These are phyloP conservation scores for Nanorana parkeri DNA, from an alignment of 2,113 vertebrate species.

Conservation along the genomic window DNA sequence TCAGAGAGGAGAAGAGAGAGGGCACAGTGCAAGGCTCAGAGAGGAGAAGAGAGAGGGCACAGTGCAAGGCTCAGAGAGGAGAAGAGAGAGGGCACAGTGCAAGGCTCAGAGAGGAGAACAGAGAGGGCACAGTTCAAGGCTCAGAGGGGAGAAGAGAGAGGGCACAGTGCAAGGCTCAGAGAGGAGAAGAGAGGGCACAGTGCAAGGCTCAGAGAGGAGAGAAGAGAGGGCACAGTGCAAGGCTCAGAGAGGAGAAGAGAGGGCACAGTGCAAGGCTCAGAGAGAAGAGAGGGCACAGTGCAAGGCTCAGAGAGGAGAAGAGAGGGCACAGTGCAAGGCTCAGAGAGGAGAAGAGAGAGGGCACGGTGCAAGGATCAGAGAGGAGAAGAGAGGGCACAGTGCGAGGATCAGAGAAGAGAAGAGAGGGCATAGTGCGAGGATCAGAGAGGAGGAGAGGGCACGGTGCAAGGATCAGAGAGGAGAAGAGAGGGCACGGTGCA, in stretches of 20 bases:
- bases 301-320: not conserved
- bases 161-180: too few species aligned
- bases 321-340: not conserved
- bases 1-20: too few species aligned
- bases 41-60: not conserved
- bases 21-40: not conserved
- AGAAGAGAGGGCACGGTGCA: not conserved
- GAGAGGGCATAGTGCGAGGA: too few species aligned
- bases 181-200: too few species aligned
- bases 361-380: not conserved
- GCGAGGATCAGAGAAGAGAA: not conserved
- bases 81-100: not conserved
- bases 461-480: too few species aligned
- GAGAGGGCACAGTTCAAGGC: not conserved
- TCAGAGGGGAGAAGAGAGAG: not conserved
- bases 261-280: not conserved
- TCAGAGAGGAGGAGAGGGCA: too few species aligned
- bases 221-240: not conserved
- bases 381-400: not conserved
- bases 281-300: too few species aligned
- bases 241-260: not conserved
- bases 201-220: too few species aligned
- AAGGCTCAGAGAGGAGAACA: not conserved
- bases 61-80: not conserved
- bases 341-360: not conserved